These are phyloP conservation scores for Amblyjoppa proteus DNA, from an alignment of 2,888 invertebrate species.

Conservation along the genomic window DNA sequence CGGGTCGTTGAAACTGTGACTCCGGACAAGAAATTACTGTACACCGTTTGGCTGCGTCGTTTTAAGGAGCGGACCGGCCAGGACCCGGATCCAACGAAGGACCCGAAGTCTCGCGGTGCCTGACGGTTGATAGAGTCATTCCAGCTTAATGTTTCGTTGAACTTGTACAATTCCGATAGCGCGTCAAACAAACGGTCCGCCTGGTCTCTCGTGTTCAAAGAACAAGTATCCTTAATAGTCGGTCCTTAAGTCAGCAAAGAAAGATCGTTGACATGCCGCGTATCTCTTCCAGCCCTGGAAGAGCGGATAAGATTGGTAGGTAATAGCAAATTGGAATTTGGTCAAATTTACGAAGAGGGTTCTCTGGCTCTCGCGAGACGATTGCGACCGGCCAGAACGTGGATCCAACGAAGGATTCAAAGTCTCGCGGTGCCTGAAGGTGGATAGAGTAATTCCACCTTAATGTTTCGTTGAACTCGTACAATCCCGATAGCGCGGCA, in stretches of 20 bases:
- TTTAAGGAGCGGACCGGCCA: slow-evolving; percentile 41
- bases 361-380: not conserved
- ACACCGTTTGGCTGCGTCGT: slow-evolving; percentile 75
- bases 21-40: slow-evolving; percentile 74
- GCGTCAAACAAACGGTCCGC: slow-evolving; percentile 28
- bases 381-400: slow-evolving; percentile 29
- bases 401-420: slow-evolving; percentile 56
- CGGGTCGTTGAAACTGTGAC: slow-evolving; percentile 48
- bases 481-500: slow-evolving; percentile 16
- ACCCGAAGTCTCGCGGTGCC: slow-evolving; percentile 63
- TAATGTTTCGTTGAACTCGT: slow-evolving; percentile 45
- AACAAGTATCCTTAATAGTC: not conserved
- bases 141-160: slow-evolving; percentile 33
- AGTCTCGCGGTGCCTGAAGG: slow-evolving; percentile 59
- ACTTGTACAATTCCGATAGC: slow-evolving; percentile 35
- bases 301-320: not conserved
- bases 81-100: slow-evolving; percentile 46
- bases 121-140: slow-evolving; percentile 67
- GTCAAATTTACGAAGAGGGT: slow-evolving; percentile 40
- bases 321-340: slow-evolving; percentile 54
- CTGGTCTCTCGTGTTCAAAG: slow-evolving; percentile 9
- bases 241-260: not conserved
- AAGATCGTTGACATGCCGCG: not conserved
- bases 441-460: slow-evolving; percentile 66
- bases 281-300: not conserved